Evolutionary conservation across 2,888 invertebrate genomes (phyloP).

Genomic region (Cheilosia variabilis): DNA sequence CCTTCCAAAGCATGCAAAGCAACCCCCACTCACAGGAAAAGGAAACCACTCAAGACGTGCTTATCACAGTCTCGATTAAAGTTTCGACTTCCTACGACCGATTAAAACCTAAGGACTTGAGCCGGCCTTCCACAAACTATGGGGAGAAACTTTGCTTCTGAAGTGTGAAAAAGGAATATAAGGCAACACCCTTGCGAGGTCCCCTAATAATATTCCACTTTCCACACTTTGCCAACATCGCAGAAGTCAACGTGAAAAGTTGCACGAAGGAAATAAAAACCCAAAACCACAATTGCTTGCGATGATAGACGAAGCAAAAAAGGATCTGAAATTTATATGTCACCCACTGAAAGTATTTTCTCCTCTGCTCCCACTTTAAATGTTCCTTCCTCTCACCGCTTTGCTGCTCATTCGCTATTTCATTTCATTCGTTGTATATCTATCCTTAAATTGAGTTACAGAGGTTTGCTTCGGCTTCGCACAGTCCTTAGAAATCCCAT

Average conservation of each 20-base stretch:
- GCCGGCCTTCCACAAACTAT: conserved; percentile 33
- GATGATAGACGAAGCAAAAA: conserved; percentile 34
- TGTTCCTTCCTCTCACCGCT: background rate
- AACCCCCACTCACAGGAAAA: conserved; percentile 1
- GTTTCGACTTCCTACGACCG: conserved; percentile 47
- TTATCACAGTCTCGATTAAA: conserved; percentile 20
- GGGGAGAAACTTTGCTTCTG: conserved; percentile 43
- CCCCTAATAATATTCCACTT: conserved; percentile 50
- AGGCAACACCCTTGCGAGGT: conserved; percentile 21
- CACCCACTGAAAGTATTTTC: conserved; percentile 51
- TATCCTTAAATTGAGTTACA: conserved; percentile 52
- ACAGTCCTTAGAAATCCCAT: conserved; percentile 10
- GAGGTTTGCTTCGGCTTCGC: conserved; percentile 37
- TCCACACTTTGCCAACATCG: conserved; percentile 49
- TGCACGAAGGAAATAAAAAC: conserved; percentile 2
- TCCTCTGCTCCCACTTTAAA: conserved; percentile 18
- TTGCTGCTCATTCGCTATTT: conserved; percentile 23
- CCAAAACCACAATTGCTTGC: conserved; percentile 54
- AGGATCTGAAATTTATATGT: conserved; percentile 43
- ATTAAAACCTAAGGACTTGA: conserved; percentile 70
- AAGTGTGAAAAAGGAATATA: conserved; percentile 41
- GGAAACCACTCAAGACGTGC: conserved; percentile 7
- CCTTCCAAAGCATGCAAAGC: background rate
- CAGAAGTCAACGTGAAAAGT: conserved; percentile 15
- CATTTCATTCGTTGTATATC: conserved; percentile 33